phyloP scores from a whole-genome alignment of 2,113 vertebrate genomes.

The Scomber japonicus region DNA sequence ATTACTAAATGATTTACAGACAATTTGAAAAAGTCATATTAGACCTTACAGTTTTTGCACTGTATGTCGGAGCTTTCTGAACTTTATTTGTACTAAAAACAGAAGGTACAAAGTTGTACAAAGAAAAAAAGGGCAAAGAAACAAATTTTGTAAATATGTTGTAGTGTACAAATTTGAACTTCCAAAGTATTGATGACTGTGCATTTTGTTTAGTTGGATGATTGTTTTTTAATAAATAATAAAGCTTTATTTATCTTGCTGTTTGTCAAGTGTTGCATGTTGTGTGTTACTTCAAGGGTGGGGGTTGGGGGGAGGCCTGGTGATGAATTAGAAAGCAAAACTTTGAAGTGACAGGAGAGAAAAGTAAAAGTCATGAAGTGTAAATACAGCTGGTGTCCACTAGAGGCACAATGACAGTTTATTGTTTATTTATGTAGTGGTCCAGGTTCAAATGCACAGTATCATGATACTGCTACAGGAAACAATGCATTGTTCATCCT shows the following conservation, averaged over 20 bases:
- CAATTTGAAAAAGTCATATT: slow-evolving; percentile 35
- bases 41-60: slow-evolving; percentile 65
- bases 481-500: too few relatives aligned
- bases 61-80: slow-evolving; percentile 78
- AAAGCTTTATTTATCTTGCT: slow-evolving; percentile 92
- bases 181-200: slow-evolving; percentile 85
- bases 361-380: too few relatives aligned
- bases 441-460: too few relatives aligned
- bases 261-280: slow-evolving; percentile 16
- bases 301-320: too few relatives aligned
- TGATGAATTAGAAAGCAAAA: too few relatives aligned
- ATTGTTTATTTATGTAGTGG: too few relatives aligned
- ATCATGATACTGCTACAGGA: too few relatives aligned
- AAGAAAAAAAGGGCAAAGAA: slow-evolving; percentile 80
- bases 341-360: too few relatives aligned
- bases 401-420: too few relatives aligned
- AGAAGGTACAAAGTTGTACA: slow-evolving; percentile 73
- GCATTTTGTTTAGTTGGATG: slow-evolving; percentile 75
- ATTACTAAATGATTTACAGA: slow-evolving; percentile 11
- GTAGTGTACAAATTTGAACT: slow-evolving; percentile 90
- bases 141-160: slow-evolving; percentile 88
- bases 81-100: slow-evolving; percentile 55
- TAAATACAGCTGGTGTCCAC: too few relatives aligned
- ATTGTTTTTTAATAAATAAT: slow-evolving; percentile 67
- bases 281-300: background rate